These are phyloP conservation scores for Drosophila demipolita DNA, from an alignment of 2,888 invertebrate genomes.

Conservation along the genomic window DNA sequence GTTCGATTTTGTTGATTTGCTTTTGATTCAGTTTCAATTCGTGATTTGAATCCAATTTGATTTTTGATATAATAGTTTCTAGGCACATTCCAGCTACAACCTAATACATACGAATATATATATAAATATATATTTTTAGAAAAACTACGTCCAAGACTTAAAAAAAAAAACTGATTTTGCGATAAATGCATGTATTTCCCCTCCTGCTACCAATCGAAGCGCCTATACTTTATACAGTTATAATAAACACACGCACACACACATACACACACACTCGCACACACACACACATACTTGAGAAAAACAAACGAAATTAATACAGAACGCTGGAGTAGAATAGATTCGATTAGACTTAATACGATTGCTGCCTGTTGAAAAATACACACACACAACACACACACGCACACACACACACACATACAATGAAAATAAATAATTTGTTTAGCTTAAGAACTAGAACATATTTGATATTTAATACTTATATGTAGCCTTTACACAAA, in stretches of 20 bases:
- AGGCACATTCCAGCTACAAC: constrained; percentile 41
- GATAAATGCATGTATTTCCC: constrained; percentile 31
- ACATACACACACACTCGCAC: constrained; percentile 11
- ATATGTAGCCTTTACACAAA: constrained; percentile 68
- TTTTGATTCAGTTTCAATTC: constrained; percentile 30
- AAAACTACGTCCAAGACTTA: constrained; percentile 26
- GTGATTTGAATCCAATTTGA: constrained; percentile 21
- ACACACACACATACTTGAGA: constrained; percentile 5
- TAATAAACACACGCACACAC: constrained; percentile 12
- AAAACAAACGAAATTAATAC: constrained; percentile 34
- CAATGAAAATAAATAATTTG: constrained; percentile 69
- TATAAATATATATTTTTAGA: background rate
- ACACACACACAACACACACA: constrained; percentile 3
- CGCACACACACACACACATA: constrained; percentile 4
- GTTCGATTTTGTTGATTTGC: constrained; percentile 12
- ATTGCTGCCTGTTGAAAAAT: constrained; percentile 11
- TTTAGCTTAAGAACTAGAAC: constrained; percentile 68
- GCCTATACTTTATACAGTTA: constrained; percentile 30
- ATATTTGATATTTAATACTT: constrained; percentile 79
- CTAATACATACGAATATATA: constrained; percentile 11
- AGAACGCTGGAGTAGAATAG: constrained; percentile 28
- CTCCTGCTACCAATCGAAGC: constrained; percentile 2
- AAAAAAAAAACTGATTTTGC: constrained; percentile 16
- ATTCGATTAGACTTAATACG: constrained; percentile 12
- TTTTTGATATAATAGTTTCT: constrained; percentile 25